A percentile compares a stretch with the other conserved stretches of the same genome.
These are phyloP conservation scores for Pristiophorus japonicus DNA, from an alignment of 2,113 vertebrate genomes.

Conservation along the genomic window DNA sequence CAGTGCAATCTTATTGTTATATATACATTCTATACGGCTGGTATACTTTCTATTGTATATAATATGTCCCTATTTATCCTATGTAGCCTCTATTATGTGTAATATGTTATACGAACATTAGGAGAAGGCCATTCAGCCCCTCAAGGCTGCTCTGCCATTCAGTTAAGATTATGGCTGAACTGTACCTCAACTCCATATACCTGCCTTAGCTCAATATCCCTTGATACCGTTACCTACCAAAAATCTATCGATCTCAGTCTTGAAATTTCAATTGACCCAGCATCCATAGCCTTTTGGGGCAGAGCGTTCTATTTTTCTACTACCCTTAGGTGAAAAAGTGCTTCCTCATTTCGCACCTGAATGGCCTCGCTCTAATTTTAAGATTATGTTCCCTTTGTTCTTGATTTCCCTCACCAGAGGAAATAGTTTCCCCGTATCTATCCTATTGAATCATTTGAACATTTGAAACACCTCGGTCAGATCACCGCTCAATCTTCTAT, in stretches of 20 bases:
- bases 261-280: background rate
- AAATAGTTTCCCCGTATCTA: background rate
- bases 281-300: background rate
- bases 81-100: background rate
- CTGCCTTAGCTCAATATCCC: background rate
- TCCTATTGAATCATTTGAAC: background rate
- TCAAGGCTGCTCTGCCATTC: background rate
- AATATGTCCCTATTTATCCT: background rate
- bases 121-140: background rate
- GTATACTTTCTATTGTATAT: background rate
- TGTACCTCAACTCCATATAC: background rate
- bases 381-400: background rate
- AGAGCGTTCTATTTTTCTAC: background rate
- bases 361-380: background rate
- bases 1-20: background rate
- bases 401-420: background rate
- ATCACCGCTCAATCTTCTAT: background rate
- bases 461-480: background rate
- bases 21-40: background rate
- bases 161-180: background rate
- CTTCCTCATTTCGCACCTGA: background rate
- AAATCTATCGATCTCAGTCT: background rate
- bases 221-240: background rate
- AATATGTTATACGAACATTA: background rate
- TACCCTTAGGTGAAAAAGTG: background rate